Percentiles rank a stretch among this genome's conserved stretches.
Evolutionary conservation across 2,888 invertebrate genomes (phyloP).

Genomic region (Trisateles emortualis): DNA sequence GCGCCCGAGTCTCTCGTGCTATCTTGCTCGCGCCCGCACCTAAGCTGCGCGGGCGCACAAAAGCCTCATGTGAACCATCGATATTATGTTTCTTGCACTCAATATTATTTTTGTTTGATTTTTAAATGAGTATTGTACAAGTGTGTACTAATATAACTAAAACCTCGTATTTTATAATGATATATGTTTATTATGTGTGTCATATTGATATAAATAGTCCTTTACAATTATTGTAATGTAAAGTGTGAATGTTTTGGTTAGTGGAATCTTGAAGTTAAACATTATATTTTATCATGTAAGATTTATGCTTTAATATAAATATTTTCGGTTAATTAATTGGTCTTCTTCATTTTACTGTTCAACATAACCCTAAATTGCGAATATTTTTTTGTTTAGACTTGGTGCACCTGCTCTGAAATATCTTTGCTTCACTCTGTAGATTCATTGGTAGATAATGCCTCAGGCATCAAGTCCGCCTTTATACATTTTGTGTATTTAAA

Average conservation of each 20-base stretch:
- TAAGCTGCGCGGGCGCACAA: constrained; percentile 39
- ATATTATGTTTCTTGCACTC: constrained; percentile 59
- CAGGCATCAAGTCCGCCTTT: no score
- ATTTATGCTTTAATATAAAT: no score
- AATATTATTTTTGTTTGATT: constrained; percentile 58
- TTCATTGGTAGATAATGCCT: no score
- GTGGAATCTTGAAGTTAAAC: not conserved
- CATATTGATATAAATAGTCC: constrained; percentile 18
- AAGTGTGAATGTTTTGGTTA: not conserved
- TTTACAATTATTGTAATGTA: constrained; percentile 9
- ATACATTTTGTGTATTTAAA: no score
- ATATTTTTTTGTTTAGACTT: no score
- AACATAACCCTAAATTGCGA: no score
- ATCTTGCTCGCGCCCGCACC: constrained; percentile 39
- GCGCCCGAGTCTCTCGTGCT: constrained; percentile 28
- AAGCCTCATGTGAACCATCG: constrained; percentile 49
- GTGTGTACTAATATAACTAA: constrained; percentile 37
- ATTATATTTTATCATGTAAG: no score
- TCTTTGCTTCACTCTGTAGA: no score
- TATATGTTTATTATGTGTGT: constrained; percentile 34
- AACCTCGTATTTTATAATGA: constrained; percentile 32
- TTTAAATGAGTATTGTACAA: constrained; percentile 60
- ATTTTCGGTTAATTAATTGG: no score
- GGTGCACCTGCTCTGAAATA: no score
- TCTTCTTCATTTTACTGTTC: no score